A percentile compares a stretch with the other conserved stretches of the same genome.
phyloP scores from a whole-genome alignment of 2,888 invertebrate species.

The Anoncus sp. region DNA sequence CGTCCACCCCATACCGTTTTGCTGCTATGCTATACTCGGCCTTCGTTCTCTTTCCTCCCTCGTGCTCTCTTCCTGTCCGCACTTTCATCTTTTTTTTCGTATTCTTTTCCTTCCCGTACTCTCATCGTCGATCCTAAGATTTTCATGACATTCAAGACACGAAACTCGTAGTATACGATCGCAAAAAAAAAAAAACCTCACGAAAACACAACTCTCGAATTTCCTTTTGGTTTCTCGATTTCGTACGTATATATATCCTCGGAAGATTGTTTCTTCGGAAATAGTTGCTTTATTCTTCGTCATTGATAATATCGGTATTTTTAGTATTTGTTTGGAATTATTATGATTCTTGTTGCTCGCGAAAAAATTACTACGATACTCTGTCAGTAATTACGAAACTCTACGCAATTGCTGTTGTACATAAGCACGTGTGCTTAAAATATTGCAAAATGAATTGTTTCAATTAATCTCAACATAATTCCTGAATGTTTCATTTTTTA shows the following conservation, averaged over 20 bases:
- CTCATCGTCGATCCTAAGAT: background rate
- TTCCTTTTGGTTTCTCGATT: too few relatives aligned
- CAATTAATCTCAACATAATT: too few relatives aligned
- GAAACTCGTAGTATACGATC: background rate
- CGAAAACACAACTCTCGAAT: too few relatives aligned
- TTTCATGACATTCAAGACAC: slow-evolving; percentile 32
- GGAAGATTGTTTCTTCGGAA: background rate
- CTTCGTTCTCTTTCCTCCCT: background rate
- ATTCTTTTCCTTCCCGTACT: slow-evolving; percentile 2
- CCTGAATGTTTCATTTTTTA: background rate
- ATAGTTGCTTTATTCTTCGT: background rate
- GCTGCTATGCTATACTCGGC: slow-evolving; percentile 22
- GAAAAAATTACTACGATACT: background rate
- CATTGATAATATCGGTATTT: background rate
- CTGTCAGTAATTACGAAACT: background rate
- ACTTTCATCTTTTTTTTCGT: slow-evolving; percentile 29
- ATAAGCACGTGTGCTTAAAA: too few relatives aligned
- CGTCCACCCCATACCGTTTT: slow-evolving; percentile 18
- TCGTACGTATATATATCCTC: background rate
- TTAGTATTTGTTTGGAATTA: background rate
- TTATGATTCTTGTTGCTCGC: background rate
- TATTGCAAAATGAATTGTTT: too few relatives aligned
- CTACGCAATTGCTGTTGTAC: too few relatives aligned
- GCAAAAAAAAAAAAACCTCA: background rate
- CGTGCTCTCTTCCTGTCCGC: slow-evolving; percentile 17